Base-by-base conservation (phyloP, 2,797 vertebrate species). In the Merluccius polli region DNA sequence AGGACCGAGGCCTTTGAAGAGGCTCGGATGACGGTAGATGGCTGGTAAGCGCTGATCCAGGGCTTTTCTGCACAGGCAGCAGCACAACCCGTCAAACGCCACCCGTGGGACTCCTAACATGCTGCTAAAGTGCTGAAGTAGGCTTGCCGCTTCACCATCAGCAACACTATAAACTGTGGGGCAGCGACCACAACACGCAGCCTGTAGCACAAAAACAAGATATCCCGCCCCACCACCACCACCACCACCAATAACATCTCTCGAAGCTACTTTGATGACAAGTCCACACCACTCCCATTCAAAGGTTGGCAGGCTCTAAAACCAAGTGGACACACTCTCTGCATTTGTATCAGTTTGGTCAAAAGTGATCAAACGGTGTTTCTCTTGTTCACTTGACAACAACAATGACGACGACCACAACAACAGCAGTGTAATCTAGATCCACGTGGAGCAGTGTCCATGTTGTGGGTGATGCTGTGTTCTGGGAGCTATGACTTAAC, bases 71-170 rank as follows among this genome's bases (percentile, higher is more conserved):
- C 52, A 59, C 81, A 86, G 79, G 77, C 86, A 85, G 84, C 81
- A 85, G 29, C 24, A 75, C 68, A 71, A 75, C 24, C 82, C 77
- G 83, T 79, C 30, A 32, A 80, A 74, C 73, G 70, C 82, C 73
- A 79, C 84, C 85, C 67, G 81, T 29, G 48, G 82, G 84, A 81
- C 77, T 75, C 77, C 77, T 79, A 85, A 84, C 73, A 79, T 1
- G 2, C 79, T 44, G 77, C 80, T 30, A 73, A 86, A 83, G 80
- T 86, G 85, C 87, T 89, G 87, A 90, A 83, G 78, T 74, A 76
- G 88, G 83, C 79, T 74, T 70, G 30, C 80, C 79, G 73, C 70
- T 84, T 71, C 75, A 32, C 48, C 27, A 35, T 77, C 76, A 78
- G 75, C 1, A 77, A 71, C n/a, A 24, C 52, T 9, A 24, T 59